A percentile compares a stretch with the other conserved stretches of the same genome.
Evolutionary conservation across 2,797 vertebrate genomes (phyloP).

Genomic region (Adelosebastes latens): DNA sequence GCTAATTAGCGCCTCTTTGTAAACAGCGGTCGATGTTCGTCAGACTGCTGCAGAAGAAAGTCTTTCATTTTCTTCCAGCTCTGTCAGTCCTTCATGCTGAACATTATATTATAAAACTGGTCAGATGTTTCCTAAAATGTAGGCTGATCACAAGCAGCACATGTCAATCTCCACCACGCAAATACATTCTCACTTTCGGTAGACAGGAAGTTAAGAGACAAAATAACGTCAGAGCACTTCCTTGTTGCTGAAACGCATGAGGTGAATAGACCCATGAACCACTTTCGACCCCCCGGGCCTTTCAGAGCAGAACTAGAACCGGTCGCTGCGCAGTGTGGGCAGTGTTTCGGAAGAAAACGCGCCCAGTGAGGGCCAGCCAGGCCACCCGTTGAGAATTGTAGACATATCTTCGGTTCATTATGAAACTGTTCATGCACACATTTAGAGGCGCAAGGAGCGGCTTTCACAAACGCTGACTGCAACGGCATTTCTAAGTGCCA

Average conservation of each 20-base stretch:
- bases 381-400: too few species aligned
- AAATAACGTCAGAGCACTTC: accelerated
- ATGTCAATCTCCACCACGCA: not conserved
- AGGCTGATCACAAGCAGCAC: not conserved
- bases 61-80: not conserved
- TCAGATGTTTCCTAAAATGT: not conserved
- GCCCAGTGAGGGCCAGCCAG: too few species aligned
- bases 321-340: too few species aligned
- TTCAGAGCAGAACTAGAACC: too few species aligned
- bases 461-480: too few species aligned
- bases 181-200: not conserved
- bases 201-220: not conserved
- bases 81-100: not conserved
- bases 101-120: not conserved
- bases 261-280: not conserved
- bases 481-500: too few species aligned
- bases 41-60: not conserved
- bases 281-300: too few species aligned
- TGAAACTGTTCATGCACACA: too few species aligned
- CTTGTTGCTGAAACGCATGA: not conserved
- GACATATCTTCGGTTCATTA: too few species aligned
- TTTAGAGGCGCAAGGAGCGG: too few species aligned
- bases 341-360: too few species aligned
- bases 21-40: not conserved
- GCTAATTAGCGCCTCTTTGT: not conserved